phyloP scores from a whole-genome alignment of 2,888 invertebrate species.

The Synergus itoensis region DNA sequence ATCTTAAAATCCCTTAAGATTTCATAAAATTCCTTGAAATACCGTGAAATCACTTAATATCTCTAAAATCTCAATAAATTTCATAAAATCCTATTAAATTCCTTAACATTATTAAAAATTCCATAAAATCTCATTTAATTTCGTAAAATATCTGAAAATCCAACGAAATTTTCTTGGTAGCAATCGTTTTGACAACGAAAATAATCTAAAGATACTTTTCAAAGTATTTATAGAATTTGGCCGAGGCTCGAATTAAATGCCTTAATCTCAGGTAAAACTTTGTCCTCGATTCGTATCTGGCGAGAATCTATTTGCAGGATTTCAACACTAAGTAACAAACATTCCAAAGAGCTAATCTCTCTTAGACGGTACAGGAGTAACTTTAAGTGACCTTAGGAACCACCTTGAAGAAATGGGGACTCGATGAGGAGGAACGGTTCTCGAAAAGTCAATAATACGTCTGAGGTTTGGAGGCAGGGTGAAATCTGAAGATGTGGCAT shows the following conservation, averaged over 20 bases:
- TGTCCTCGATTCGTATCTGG: not conserved
- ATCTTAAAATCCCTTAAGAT: too few species aligned
- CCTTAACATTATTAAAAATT: too few species aligned
- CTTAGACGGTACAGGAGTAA: slow-evolving; percentile 1
- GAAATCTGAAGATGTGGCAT: slow-evolving; percentile 15
- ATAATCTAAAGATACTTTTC: too few species aligned
- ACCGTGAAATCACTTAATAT: too few species aligned
- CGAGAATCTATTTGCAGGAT: slow-evolving; percentile 24
- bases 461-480: slow-evolving; percentile 23
- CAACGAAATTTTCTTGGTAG: too few species aligned
- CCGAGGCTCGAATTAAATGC: not conserved
- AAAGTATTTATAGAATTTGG: not conserved
- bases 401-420: not conserved
- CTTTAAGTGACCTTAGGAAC: slow-evolving; percentile 30
- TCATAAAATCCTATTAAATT: too few species aligned
- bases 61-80: too few species aligned
- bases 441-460: slow-evolving; percentile 40
- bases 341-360: slow-evolving; percentile 21
- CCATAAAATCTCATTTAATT: too few species aligned
- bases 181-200: too few species aligned
- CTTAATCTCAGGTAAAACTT: not conserved
- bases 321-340: slow-evolving; percentile 27
- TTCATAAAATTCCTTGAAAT: too few species aligned
- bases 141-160: too few species aligned
- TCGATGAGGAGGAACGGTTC: slow-evolving; percentile 24